Conservation (phyloP, 2,113 vertebrate species). For the Eira barbara region DNA sequence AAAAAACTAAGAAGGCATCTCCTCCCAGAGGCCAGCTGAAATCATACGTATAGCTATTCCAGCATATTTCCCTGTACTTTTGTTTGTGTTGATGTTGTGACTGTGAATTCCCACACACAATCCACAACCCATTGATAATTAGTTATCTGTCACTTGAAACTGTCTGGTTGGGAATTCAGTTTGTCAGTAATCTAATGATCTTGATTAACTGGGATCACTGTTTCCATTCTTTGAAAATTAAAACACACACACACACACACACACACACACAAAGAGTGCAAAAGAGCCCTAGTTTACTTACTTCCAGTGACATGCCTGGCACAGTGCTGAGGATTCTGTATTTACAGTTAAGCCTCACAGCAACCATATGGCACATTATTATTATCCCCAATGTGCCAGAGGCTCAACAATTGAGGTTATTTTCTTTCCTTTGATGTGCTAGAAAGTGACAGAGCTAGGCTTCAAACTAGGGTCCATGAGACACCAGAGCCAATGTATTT, state of each 20-base stretch:
- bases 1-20: neutral
- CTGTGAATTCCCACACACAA: neutral
- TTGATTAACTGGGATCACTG: neutral
- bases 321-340: neutral
- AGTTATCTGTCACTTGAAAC: neutral
- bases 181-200: neutral
- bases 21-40: neutral
- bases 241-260: neutral
- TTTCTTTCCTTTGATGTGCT: neutral
- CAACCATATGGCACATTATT: neutral
- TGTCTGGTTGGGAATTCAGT: neutral
- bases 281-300: neutral
- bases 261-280: neutral
- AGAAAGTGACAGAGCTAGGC: neutral
- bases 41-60: accelerated
- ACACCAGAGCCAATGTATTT: neutral
- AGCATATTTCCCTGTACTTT: neutral
- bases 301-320: no score
- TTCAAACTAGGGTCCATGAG: neutral
- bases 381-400: neutral
- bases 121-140: neutral
- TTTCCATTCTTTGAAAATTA: neutral
- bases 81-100: neutral
- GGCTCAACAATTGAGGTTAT: neutral
- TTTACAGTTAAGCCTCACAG: neutral